phyloP scores from a whole-genome alignment of 1,140 invertebrate species.

The Drosophila mojavensis region DNA sequence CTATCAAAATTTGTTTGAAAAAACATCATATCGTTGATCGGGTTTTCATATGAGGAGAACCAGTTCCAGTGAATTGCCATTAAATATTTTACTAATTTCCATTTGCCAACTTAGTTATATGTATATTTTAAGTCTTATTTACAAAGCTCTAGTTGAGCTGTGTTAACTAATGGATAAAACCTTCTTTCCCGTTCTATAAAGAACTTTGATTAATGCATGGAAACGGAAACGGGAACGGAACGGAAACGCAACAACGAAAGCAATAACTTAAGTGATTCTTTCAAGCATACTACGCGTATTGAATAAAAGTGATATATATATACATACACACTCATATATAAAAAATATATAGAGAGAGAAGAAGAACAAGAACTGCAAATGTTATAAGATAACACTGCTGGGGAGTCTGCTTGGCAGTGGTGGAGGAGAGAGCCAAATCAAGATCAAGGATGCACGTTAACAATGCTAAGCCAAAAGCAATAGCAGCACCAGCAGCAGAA shows the following conservation, averaged over 20 bases:
- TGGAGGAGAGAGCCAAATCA: conserved; percentile 17
- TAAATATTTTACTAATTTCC: neutral
- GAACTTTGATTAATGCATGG: conserved; percentile 59
- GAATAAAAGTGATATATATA: conserved; percentile 39
- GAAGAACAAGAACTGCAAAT: conserved; percentile 37
- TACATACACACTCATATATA: no score
- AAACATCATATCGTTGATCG: no score
- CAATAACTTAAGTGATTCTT: conserved; percentile 73
- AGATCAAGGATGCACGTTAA: conserved; percentile 7
- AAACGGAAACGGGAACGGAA: conserved; percentile 46
- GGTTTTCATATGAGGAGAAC: no score
- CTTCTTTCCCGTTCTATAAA: conserved; percentile 30
- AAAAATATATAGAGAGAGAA: no score
- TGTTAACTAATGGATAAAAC: conserved; percentile 11
- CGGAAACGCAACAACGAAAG: conserved; percentile 70
- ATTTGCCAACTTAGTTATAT: neutral
- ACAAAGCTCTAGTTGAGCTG: neutral
- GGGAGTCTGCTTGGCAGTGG: conserved; percentile 8
- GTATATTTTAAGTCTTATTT: neutral
- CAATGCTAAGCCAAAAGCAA: neutral
- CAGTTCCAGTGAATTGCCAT: no score
- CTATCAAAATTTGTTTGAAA: no score
- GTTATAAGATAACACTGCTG: conserved; percentile 32
- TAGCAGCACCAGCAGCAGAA: conserved; percentile 19
- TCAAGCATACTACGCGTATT: conserved; percentile 37